Conservation (phyloP, 2,888 invertebrate species). For the Tiphia femorata region DNA sequence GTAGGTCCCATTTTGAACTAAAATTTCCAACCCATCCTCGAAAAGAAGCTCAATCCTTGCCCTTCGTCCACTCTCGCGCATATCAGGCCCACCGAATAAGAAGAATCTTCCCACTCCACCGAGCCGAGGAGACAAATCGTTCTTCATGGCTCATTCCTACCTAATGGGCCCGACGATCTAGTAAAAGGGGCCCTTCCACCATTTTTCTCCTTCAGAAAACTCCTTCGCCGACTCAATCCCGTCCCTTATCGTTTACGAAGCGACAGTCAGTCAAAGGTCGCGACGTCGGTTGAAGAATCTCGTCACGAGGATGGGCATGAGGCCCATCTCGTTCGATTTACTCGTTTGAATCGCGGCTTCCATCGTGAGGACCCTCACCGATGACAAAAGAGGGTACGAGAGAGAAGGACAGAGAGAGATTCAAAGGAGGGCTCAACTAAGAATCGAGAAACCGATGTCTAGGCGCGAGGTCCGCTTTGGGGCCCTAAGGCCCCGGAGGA, state of each 20-base stretch:
- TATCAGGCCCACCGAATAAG: too few relatives aligned
- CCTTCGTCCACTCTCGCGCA: too few relatives aligned
- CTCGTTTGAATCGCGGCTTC: background rate
- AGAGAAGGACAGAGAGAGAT: background rate
- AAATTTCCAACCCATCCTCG: too few relatives aligned
- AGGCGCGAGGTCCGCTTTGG: background rate
- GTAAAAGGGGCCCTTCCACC: background rate
- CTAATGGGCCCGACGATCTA: background rate
- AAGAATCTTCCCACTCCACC: too few relatives aligned
- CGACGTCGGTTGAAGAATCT: background rate
- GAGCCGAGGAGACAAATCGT: background rate
- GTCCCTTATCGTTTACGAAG: conserved; percentile 1
- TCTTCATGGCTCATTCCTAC: background rate
- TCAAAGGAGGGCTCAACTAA: background rate
- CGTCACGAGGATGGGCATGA: background rate
- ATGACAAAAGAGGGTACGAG: background rate
- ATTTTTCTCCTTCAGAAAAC: background rate
- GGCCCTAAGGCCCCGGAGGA: background rate
- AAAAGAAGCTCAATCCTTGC: too few relatives aligned
- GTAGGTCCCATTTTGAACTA: too few relatives aligned
- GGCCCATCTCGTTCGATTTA: background rate
- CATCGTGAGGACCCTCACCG: background rate
- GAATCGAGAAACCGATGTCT: too few relatives aligned
- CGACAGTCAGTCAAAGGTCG: conserved; percentile 1
- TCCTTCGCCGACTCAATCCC: background rate